Evolutionary conservation across 2,113 vertebrate genomes (phyloP).

Genomic region (Eptesicus fuscus): DNA sequence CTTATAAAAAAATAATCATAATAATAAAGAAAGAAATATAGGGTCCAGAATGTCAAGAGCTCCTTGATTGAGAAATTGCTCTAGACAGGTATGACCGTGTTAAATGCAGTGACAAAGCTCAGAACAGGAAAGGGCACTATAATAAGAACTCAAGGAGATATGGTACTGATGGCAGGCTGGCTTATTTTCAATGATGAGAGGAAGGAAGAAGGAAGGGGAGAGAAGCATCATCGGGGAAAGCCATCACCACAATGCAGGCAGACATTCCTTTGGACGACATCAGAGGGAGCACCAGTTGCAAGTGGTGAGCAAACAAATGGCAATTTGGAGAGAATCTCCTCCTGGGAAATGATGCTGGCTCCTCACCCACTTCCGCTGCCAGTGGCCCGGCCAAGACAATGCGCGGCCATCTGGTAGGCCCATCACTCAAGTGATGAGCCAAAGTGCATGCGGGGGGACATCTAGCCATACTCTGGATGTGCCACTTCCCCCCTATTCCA

Average conservation of each 20-base stretch:
- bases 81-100: background rate
- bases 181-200: background rate
- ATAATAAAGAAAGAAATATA: too few species aligned
- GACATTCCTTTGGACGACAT: background rate
- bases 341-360: background rate
- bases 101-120: background rate
- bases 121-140: background rate
- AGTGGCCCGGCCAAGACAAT: background rate
- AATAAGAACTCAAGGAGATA: background rate
- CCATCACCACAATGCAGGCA: background rate
- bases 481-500: background rate
- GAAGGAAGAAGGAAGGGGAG: background rate
- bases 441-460: background rate
- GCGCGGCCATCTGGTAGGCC: too few species aligned
- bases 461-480: background rate
- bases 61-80: background rate
- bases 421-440: background rate
- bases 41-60: background rate
- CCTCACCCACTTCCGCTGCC: background rate
- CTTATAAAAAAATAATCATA: too few species aligned
- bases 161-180: background rate
- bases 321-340: background rate
- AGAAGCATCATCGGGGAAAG: background rate
- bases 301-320: background rate
- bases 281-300: background rate